Evolutionary conservation across 1,140 invertebrate genomes (phyloP).

Genomic region (Luehdorfia chinensis): DNA sequence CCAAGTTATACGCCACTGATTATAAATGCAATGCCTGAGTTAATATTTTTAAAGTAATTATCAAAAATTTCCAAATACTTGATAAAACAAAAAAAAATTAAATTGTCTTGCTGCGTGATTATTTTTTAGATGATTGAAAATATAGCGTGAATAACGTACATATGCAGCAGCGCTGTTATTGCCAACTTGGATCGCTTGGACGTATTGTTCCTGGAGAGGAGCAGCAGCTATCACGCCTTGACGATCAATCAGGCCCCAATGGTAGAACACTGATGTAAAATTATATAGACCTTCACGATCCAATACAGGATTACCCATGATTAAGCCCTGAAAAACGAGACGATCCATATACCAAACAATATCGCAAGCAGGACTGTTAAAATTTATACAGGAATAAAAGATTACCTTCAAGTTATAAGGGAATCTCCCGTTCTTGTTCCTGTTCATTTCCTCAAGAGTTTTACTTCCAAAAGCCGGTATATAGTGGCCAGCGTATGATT

Average conservation of each 20-base stretch:
- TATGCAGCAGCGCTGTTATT: constrained; percentile 25
- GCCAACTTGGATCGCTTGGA: constrained; percentile 25
- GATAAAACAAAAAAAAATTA: too few species aligned
- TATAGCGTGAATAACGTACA: too few species aligned
- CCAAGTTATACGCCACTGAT: too few species aligned
- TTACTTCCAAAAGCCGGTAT: constrained; percentile 85
- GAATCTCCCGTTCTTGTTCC: constrained; percentile 2
- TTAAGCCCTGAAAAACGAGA: constrained; percentile 65
- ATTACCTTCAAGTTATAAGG: constrained; percentile 43
- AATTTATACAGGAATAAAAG: background rate
- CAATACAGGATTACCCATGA: constrained; percentile 81
- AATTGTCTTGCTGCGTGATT: too few species aligned
- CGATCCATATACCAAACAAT: too few species aligned
- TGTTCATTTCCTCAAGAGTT: constrained; percentile 75
- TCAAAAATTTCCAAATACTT: too few species aligned
- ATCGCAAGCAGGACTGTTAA: background rate
- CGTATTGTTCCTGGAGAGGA: constrained; percentile 39
- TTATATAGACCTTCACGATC: constrained; percentile 79
- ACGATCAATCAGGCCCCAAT: constrained; percentile 78
- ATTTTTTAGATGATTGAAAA: too few species aligned
- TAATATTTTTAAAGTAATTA: too few species aligned
- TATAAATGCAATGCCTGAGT: too few species aligned
- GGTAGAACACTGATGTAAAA: constrained; percentile 79
- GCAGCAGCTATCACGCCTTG: constrained; percentile 36
- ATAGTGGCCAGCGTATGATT: constrained; percentile 91